A percentile compares a stretch with the other conserved stretches of the same genome.
Evolutionary conservation across 2,888 invertebrate genomes (phyloP).

Genomic region (Chymomyza amoena): DNA sequence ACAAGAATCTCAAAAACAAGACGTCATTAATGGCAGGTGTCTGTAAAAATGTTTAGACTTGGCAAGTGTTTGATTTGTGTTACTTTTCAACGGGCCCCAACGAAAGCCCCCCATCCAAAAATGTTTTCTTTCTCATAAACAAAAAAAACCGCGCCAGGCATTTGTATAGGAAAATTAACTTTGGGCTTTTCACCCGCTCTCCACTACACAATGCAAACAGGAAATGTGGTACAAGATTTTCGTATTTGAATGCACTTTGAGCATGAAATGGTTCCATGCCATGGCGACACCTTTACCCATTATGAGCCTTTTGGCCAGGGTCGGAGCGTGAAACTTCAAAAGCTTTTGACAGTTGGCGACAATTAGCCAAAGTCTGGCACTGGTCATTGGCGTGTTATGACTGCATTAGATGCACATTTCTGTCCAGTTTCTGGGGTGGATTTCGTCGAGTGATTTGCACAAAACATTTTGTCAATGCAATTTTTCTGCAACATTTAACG

Average conservation of each 20-base stretch:
- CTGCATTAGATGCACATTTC: constrained; percentile 53
- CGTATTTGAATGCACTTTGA: constrained; percentile 15
- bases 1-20: constrained; percentile 54
- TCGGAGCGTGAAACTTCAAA: constrained; percentile 46
- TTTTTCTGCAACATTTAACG: constrained; percentile 65
- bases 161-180: constrained; percentile 34
- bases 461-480: constrained; percentile 54
- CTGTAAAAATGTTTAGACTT: constrained; percentile 73
- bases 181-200: constrained; percentile 5
- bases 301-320: neutral
- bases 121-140: constrained; percentile 57
- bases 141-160: constrained; percentile 30
- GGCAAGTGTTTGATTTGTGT: constrained; percentile 64
- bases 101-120: neutral
- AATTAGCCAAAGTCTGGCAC: constrained; percentile 41
- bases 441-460: constrained; percentile 37
- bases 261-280: neutral
- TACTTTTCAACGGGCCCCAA: constrained; percentile 21
- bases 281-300: constrained; percentile 28
- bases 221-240: constrained; percentile 54
- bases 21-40: constrained; percentile 71
- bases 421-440: neutral
- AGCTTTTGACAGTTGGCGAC: constrained; percentile 46
- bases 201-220: constrained; percentile 53
- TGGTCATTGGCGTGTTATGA: constrained; percentile 9